Evolutionary conservation across 2,888 invertebrate species (phyloP), one percentile per base, ranked within the genome.

Genomic region (Belgica antarctica): DNA sequence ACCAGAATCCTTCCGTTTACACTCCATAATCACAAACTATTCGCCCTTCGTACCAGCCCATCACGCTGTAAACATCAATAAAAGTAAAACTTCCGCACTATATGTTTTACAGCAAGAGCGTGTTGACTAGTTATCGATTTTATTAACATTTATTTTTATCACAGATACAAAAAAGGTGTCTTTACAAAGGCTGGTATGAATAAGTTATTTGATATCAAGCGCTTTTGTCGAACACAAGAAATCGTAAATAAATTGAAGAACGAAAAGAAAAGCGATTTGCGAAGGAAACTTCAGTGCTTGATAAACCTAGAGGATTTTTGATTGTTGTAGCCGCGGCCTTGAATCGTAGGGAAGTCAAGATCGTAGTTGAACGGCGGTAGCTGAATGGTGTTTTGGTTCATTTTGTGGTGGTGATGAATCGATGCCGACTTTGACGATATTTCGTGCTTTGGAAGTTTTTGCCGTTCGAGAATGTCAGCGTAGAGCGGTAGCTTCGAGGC

Each of bases 291-390:
- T 68, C 10, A 57, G 57, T 68, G 68, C 34, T 68, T 65, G 12
- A 12, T 27, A 22, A 52, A 52, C 22, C 22, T 52, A 19, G 52
- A 52, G 17, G 52, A 52, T 52, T 52, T 52, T 22, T 52, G 52
- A 52, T 52, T 52, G 52, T 22, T 52, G 12, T 52, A 52, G 17
- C 68, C 27, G 15, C 68, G 19, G 1, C 68, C 68, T 68, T 68
- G 52, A n/a, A 68, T 57, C 4, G 57, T 34, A 0, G 52, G 52
- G 34, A 57, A 52, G 27, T 57, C 52, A 31, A 57, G n/a, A 10
- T 68, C 68, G 15, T 68, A 68, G n/a, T 68, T 68, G 57, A 68
- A 68, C 12, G 68, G 68, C n/a, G 68, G 68, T 31, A 68, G 31
- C 25, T 68, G 68, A 34, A 68, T 57, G 12, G 24, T 57, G 31